Evolutionary conservation across 2,113 vertebrate species (phyloP), one percentile per base, ranked within the genome.

Genomic region (Phycodurus eques): DNA sequence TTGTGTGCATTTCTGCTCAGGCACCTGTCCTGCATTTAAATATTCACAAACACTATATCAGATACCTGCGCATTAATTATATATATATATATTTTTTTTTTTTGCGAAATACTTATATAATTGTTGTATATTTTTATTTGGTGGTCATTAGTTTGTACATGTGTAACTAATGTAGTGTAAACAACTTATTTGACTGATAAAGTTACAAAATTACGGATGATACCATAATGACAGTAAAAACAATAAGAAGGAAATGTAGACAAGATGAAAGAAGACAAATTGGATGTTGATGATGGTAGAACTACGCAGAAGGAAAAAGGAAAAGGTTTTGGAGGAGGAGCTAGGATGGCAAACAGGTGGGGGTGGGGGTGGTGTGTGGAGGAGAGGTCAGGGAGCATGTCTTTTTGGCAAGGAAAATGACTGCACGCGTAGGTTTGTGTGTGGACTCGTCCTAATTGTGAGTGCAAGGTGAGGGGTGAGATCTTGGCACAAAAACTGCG

Each of bases 401-500:
- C 74, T 80, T 82, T 86, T 61, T 76, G 66, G 67, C 17, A 49
- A 74, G 71, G 77, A 85, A 84, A 87, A 79, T 79, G 79, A 85
- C 77, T 67, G 68, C 49, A 47, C 60, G 54, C 33, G 42, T 67
- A 33, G 66, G 67, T 42, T 44, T 60, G 57, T 74, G 51, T 56
- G 65, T 14, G 46, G 44, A 67, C 79, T 19, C 47, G 3, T 51
- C 77, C 75, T 86, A 88, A 88, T 85, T 85, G 87, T 84, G 80
- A 67, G 80, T 27, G 75, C 77, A 85, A 84, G 88, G 86, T 87
- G 83, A 87, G 84, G 78, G 85, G 84, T 88, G 83, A 88, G 84
- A 74, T 59, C 76, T 67, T 77, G 87, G 85, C 81, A 75, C 69
- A 77, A 70, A 70, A 83, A 78, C 73, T 79, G 74, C 80, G 85